Conservation (phyloP, 2,797 vertebrate genomes). For the Enteromius unitaeniatus region DNA sequence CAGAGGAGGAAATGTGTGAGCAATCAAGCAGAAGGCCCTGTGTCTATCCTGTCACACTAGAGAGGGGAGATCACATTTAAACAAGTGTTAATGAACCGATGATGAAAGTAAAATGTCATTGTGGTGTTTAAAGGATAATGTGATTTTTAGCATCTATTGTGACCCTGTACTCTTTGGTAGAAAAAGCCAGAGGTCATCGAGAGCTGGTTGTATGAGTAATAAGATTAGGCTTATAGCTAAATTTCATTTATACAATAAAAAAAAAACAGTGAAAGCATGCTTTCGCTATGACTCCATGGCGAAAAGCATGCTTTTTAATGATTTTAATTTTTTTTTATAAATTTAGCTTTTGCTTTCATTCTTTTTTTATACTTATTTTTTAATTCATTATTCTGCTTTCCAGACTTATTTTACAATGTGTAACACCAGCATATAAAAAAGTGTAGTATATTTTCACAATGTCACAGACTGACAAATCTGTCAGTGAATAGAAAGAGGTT, state of each 20-base stretch:
- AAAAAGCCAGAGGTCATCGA: not conserved
- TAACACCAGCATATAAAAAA: not conserved
- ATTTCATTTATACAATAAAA: not conserved
- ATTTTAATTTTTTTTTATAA: too few relatives aligned
- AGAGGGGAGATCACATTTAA: constrained; percentile 25
- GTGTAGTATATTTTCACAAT: not conserved
- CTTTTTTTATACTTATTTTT: too few relatives aligned
- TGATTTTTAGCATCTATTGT: constrained; percentile 16
- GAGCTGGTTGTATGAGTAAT: constrained; percentile 3
- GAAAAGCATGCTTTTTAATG: not conserved
- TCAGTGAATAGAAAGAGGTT: constrained; percentile 29
- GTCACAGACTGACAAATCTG: constrained; percentile 37
- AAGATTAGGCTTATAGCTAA: not conserved
- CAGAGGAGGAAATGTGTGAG: constrained; percentile 30
- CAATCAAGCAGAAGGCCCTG: constrained; percentile 32
- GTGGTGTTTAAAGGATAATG: constrained; percentile 8
- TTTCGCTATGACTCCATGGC: not conserved
- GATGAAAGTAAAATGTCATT: constrained; percentile 16
- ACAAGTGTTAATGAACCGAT: constrained; percentile 33
- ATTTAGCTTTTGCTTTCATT: not conserved
- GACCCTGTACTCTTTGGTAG: not conserved
- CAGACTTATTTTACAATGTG: not conserved
- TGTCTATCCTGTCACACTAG: constrained; percentile 20
- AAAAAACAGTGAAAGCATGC: not conserved
- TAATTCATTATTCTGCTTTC: not conserved